Evolutionary conservation across 2,888 invertebrate genomes (phyloP).

Genomic region (Cephus sareptanus): DNA sequence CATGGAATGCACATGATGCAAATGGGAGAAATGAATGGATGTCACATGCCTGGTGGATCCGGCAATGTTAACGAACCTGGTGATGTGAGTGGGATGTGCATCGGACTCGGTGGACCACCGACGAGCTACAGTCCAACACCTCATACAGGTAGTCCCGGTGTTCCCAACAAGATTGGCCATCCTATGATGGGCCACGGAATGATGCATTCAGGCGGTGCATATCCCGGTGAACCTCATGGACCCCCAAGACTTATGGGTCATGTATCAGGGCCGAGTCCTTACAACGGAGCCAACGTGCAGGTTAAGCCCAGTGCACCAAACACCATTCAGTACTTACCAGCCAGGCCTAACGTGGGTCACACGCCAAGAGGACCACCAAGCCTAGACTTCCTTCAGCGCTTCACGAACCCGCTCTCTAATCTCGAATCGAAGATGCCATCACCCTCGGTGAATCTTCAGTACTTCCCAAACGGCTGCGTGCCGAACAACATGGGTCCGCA

Average conservation of each 20-base stretch:
- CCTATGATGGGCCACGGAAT: constrained; percentile 60
- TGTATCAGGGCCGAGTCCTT: constrained; percentile 68
- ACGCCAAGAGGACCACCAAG: constrained; percentile 86
- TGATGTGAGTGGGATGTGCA: constrained; percentile 61
- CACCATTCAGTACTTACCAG: constrained; percentile 97
- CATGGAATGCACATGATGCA: constrained; percentile 64
- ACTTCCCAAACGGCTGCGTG: constrained; percentile 76
- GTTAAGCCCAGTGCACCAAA: constrained; percentile 97
- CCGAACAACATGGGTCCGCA: constrained; percentile 68
- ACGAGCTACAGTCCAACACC: constrained; percentile 61
- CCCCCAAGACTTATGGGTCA: constrained; percentile 66
- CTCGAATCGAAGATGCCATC: constrained; percentile 78
- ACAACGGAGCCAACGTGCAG: constrained; percentile 86
- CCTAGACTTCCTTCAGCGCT: constrained; percentile 89
- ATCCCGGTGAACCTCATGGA: constrained; percentile 52
- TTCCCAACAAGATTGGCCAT: constrained; percentile 57
- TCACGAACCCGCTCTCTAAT: constrained; percentile 84
- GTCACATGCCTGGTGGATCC: constrained; percentile 54
- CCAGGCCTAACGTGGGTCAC: constrained; percentile 86
- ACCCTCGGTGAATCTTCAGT: constrained; percentile 74
- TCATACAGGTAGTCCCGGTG: constrained; percentile 60
- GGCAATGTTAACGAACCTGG: constrained; percentile 44
- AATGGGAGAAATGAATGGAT: constrained; percentile 65
- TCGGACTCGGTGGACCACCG: constrained; percentile 60
- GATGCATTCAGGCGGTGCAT: constrained; percentile 45